Conservation (phyloP, 2,113 vertebrate species). For the Sebastes schlegelii region DNA sequence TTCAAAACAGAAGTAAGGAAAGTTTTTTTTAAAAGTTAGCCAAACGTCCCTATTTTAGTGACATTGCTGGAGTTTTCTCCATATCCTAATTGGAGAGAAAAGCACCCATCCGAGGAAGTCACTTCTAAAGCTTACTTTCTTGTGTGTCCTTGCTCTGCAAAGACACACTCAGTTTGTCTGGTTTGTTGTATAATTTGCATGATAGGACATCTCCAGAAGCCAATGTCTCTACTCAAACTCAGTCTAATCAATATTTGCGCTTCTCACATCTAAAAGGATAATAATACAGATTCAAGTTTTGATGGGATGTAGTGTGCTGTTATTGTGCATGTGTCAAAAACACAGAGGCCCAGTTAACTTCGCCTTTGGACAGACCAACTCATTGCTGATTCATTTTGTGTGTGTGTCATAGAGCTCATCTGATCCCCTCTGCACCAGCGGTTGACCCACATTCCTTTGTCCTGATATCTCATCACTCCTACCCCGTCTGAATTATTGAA, state of each 20-base stretch:
- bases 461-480: constrained; percentile 62
- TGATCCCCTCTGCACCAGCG: constrained; percentile 59
- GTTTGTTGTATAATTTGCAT: neutral
- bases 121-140: constrained; percentile 3
- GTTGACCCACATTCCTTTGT: constrained; percentile 75
- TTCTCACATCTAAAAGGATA: neutral
- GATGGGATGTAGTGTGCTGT: neutral
- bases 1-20: neutral
- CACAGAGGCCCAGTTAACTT: constrained; percentile 18
- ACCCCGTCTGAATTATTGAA: constrained; percentile 77
- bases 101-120: neutral
- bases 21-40: neutral
- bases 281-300: neutral
- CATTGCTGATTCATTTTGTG: constrained; percentile 44
- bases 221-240: neutral
- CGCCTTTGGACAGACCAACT: constrained; percentile 32
- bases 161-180: neutral
- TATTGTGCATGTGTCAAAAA: constrained; percentile 17
- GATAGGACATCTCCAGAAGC: too few relatives aligned
- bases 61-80: neutral
- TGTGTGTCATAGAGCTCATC: constrained; percentile 62
- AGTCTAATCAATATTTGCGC: neutral
- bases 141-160: neutral
- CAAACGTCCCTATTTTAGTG: neutral
- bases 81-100: neutral